phyloP scores from a whole-genome alignment of 2,888 invertebrate genomes.

The Yponomeuta malinellus region DNA sequence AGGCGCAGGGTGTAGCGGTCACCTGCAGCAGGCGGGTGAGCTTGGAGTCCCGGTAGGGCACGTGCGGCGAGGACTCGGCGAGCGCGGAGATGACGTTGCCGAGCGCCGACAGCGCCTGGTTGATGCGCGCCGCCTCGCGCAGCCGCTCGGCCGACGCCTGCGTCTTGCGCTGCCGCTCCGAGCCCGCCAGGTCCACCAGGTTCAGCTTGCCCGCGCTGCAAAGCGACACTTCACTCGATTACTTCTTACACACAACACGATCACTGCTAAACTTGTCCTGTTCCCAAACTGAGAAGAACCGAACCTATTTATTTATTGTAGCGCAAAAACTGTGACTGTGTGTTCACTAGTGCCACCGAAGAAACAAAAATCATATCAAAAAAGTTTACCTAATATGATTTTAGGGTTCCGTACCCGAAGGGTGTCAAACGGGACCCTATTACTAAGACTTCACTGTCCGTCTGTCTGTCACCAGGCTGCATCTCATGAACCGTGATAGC shows the following conservation, averaged over 20 bases:
- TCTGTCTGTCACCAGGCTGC: too few relatives aligned
- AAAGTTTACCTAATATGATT: too few relatives aligned
- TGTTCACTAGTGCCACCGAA: too few relatives aligned
- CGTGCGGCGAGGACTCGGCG: constrained; percentile 95
- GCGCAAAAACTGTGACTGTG: background rate
- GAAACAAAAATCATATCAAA: too few relatives aligned
- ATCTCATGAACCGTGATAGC: too few relatives aligned
- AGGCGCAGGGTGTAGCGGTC: too few relatives aligned
- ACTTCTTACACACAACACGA: too few relatives aligned
- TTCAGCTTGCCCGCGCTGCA: constrained; percentile 94
- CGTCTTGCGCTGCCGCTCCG: constrained; percentile 97
- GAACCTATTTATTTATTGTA: background rate
- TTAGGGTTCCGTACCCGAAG: too few relatives aligned
- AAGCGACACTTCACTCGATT: too few relatives aligned
- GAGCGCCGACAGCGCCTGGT: constrained; percentile 96
- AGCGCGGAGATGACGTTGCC: constrained; percentile 99
- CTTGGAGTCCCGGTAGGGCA: constrained; percentile 97
- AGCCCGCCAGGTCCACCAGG: constrained; percentile 98
- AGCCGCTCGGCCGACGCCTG: constrained; percentile 95
- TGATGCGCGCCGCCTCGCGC: constrained; percentile 98
- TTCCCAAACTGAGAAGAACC: background rate
- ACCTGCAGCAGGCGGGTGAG: constrained; percentile 83
- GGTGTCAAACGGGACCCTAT: too few relatives aligned
- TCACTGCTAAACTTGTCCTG: too few relatives aligned
- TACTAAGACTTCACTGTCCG: too few relatives aligned